phyloP scores from a whole-genome alignment of 2,113 vertebrate species.

The Tautogolabrus adspersus region DNA sequence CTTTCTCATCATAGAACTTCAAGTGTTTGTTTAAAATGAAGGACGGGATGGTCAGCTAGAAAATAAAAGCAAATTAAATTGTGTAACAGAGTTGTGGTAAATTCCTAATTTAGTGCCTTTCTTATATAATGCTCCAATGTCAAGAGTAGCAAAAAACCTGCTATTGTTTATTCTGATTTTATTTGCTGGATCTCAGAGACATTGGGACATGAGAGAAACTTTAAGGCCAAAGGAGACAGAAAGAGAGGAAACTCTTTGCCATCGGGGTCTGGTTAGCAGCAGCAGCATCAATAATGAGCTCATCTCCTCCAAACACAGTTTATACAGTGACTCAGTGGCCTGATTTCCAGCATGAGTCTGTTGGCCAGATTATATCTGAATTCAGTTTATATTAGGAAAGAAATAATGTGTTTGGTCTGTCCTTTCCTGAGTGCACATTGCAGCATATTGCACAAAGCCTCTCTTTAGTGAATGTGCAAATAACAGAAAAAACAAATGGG shows the following conservation, averaged over 20 bases:
- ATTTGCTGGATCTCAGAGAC: too few species aligned
- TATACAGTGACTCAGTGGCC: constrained; percentile 29
- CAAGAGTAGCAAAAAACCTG: background rate
- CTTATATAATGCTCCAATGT: background rate
- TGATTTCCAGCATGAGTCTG: background rate
- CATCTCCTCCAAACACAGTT: constrained; percentile 21
- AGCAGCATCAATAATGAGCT: constrained; percentile 43
- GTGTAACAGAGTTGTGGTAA: background rate
- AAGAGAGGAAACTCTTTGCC: constrained; percentile 12
- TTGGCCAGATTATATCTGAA: background rate
- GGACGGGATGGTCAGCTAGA: too few species aligned
- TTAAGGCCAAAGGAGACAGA: background rate
- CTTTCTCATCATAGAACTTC: too few species aligned
- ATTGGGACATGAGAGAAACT: background rate
- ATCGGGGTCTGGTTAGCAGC: constrained; percentile 38
- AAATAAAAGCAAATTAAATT: background rate
- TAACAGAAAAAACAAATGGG: too few species aligned
- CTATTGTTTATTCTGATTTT: too few species aligned
- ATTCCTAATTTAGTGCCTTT: too few species aligned
- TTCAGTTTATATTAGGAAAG: background rate
- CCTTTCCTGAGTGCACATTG: background rate
- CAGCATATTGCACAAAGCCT: background rate
- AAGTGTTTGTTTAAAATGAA: too few species aligned
- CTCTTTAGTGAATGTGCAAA: too few species aligned
- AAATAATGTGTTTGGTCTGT: background rate